phyloP scores from a whole-genome alignment of 2,888 invertebrate species.

The Bellardia bayeri region DNA sequence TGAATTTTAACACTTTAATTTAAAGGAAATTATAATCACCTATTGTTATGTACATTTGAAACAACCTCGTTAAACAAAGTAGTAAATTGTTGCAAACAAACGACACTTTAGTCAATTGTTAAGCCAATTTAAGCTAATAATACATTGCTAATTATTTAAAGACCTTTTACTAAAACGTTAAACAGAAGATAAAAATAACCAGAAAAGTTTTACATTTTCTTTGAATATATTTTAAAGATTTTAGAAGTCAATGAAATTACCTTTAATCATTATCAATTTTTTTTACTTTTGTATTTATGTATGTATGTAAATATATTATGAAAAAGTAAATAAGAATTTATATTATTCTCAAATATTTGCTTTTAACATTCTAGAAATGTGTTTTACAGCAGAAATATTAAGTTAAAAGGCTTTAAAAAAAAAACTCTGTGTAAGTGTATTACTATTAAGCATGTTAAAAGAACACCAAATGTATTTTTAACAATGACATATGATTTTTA shows the following conservation, averaged over 20 bases:
- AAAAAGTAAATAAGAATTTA: neutral
- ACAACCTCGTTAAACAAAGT: neutral
- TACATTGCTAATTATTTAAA: neutral
- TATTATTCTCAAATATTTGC: neutral
- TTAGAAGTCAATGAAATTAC: too few relatives aligned
- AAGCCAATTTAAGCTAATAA: neutral
- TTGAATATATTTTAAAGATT: neutral
- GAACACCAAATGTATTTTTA: constrained; percentile 28
- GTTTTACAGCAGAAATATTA: too few relatives aligned
- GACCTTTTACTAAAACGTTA: neutral
- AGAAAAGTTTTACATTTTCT: neutral
- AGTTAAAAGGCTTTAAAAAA: too few relatives aligned
- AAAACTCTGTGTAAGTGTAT: too few relatives aligned
- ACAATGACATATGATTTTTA: constrained; percentile 31
- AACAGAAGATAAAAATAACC: neutral
- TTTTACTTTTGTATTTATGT: neutral
- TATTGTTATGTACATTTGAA: neutral
- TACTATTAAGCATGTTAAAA: constrained; percentile 26
- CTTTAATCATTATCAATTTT: neutral
- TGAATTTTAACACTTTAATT: neutral
- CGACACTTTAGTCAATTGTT: neutral
- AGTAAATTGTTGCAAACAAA: neutral
- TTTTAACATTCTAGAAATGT: too few relatives aligned
- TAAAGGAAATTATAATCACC: neutral
- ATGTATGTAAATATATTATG: neutral